Evolutionary conservation across 2,113 vertebrate genomes (phyloP).

Genomic region (Clarias magur): DNA sequence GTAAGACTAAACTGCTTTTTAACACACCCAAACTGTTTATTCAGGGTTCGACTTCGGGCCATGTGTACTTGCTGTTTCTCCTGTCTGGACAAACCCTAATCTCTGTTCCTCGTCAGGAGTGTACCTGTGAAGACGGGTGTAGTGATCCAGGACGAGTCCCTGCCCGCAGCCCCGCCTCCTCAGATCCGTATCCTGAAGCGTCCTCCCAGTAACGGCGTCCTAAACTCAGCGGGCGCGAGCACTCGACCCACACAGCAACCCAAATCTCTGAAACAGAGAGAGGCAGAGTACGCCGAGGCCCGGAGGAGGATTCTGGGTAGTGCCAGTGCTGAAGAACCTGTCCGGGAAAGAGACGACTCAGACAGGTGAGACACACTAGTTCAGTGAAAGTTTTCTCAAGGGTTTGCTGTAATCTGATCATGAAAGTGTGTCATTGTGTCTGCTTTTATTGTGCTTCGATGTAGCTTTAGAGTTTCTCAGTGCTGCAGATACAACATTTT

Average conservation of each 20-base stretch:
- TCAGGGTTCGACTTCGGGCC: too few species aligned
- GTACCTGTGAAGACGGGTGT: slow-evolving; percentile 82
- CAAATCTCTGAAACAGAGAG: slow-evolving; percentile 89
- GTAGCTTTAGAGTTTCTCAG: not conserved
- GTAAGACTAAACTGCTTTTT: not conserved
- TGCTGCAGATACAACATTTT: not conserved
- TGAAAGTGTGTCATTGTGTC: not conserved
- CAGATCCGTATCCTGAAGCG: slow-evolving; percentile 95
- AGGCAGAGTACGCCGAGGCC: slow-evolving; percentile 93
- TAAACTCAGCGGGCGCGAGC: slow-evolving; percentile 73
- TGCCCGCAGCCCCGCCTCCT: slow-evolving; percentile 86
- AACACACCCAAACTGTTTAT: not conserved
- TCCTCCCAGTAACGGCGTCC: slow-evolving; percentile 84
- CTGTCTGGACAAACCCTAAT: not conserved
- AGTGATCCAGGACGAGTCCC: slow-evolving; percentile 92
- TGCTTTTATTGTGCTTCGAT: not conserved
- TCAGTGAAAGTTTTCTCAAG: not conserved
- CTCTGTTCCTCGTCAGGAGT: slow-evolving; percentile 73
- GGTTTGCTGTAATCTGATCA: not conserved
- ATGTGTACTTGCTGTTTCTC: not conserved
- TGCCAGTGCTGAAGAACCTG: slow-evolving; percentile 86
- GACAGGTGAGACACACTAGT: slow-evolving; percentile 62
- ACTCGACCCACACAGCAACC: slow-evolving; percentile 82
- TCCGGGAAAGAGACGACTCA: slow-evolving; percentile 72
- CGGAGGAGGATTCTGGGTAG: slow-evolving; percentile 90